phyloP scores from a whole-genome alignment of 2,797 vertebrate genomes.

The Alcedo atthis region DNA sequence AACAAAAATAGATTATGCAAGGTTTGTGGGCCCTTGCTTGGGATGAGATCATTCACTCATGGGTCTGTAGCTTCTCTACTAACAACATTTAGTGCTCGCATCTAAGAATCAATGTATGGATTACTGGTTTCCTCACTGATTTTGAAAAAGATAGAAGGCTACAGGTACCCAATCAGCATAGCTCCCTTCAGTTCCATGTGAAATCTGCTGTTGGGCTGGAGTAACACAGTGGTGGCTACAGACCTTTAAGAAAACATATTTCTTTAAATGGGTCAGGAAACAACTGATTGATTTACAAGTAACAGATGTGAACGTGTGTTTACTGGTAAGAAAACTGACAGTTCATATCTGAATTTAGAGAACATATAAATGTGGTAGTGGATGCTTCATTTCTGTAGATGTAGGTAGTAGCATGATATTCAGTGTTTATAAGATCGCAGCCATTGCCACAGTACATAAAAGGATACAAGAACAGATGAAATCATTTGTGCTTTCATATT shows the following conservation, averaged over 20 bases:
- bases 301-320: background rate
- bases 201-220: background rate
- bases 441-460: background rate
- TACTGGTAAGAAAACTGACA: background rate
- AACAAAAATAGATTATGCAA: constrained; percentile 30
- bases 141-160: background rate
- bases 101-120: background rate
- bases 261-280: background rate
- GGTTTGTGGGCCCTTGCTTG: background rate
- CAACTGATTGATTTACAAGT: background rate
- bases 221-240: background rate
- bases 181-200: background rate
- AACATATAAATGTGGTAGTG: background rate
- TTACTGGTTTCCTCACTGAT: background rate
- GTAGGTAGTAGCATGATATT: background rate
- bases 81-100: background rate
- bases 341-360: background rate
- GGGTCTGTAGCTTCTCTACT: background rate
- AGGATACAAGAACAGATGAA: background rate
- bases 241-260: background rate
- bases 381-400: background rate
- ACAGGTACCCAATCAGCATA: background rate
- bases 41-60: background rate
- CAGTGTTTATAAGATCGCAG: background rate
- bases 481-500: background rate